phyloP scores from a whole-genome alignment of 2,797 vertebrate genomes.

The Rhinoraja longicauda region DNA sequence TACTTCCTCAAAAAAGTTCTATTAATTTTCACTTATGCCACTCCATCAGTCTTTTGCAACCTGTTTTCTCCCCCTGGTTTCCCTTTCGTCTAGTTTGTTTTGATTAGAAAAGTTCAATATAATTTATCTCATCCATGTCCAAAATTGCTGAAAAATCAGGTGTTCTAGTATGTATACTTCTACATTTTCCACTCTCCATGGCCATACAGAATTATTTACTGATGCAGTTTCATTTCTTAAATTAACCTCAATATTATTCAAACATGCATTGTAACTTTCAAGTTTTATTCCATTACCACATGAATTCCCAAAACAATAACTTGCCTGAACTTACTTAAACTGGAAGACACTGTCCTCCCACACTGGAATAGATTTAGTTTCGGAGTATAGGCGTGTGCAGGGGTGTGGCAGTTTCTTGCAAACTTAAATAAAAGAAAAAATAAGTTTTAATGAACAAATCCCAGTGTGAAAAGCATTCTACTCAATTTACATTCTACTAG shows the following conservation, averaged over 20 bases:
- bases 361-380: constrained; percentile 84
- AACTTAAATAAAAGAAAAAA: constrained; percentile 60
- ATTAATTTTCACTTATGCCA: too few relatives aligned
- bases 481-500: neutral
- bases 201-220: neutral
- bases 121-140: neutral
- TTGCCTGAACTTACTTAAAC: constrained; percentile 76
- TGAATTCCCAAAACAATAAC: neutral
- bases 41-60: neutral
- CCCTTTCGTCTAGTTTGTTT: neutral
- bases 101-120: neutral
- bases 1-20: too few relatives aligned
- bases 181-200: neutral
- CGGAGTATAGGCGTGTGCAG: constrained; percentile 86
- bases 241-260: neutral
- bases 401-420: constrained; percentile 82
- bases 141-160: neutral
- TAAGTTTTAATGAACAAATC: constrained; percentile 33
- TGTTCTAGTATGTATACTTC: too few relatives aligned
- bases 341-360: constrained; percentile 86
- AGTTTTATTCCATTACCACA: neutral
- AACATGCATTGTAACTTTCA: neutral
- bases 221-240: neutral
- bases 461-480: neutral
- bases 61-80: neutral